These are phyloP conservation scores for Ariolimax columbianus DNA, from an alignment of 2,888 invertebrate genomes.

Conservation along the genomic window DNA sequence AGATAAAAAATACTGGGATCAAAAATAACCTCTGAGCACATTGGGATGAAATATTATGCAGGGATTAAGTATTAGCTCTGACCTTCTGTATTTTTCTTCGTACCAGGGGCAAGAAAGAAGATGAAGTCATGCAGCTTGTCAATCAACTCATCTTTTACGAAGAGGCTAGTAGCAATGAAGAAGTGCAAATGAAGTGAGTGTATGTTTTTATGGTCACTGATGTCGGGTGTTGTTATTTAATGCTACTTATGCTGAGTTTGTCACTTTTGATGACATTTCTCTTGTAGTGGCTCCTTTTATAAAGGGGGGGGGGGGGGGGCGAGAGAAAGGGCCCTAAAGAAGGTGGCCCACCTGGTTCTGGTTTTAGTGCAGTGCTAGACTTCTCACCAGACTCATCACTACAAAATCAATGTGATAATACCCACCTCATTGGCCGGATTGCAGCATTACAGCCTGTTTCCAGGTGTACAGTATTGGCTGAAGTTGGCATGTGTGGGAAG, in stretches of 20 bases:
- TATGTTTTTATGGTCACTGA: neutral
- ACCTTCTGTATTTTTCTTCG: neutral
- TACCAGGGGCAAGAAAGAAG: slow-evolving; percentile 72
- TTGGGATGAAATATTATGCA: neutral
- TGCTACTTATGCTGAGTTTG: too few relatives aligned
- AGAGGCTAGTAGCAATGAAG: slow-evolving; percentile 60
- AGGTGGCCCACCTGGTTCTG: too few relatives aligned
- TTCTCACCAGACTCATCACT: too few relatives aligned
- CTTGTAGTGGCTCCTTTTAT: neutral
- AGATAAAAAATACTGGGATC: neutral
- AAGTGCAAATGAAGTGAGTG: slow-evolving; percentile 54
- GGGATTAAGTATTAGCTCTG: neutral
- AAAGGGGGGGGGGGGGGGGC: too few relatives aligned
- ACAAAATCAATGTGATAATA: too few relatives aligned
- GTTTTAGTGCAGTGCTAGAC: too few relatives aligned
- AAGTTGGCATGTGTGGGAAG: too few relatives aligned
- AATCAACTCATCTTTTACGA: slow-evolving; percentile 75
- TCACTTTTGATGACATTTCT: neutral
- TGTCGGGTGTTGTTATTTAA: neutral
- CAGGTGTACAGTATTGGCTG: too few relatives aligned
- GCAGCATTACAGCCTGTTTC: too few relatives aligned
- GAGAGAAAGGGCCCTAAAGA: too few relatives aligned
- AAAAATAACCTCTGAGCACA: neutral
- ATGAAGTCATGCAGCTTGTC: slow-evolving; percentile 70
- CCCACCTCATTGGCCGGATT: too few relatives aligned